A percentile compares a stretch with the other conserved stretches of the same genome.
phyloP scores from a whole-genome alignment of 2,113 vertebrate species.

The Sorex fumeus region DNA sequence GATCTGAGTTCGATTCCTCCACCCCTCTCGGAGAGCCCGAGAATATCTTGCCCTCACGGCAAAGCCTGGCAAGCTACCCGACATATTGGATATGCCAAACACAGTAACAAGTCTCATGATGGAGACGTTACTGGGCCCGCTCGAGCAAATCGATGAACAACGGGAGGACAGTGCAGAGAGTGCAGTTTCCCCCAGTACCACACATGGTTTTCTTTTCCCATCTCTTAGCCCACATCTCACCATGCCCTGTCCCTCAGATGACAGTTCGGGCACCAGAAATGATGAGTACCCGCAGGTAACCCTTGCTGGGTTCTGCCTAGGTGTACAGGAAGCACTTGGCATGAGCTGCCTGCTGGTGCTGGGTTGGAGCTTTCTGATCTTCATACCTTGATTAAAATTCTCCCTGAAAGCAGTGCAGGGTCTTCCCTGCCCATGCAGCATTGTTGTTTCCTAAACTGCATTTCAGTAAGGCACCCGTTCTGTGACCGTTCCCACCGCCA shows the following conservation, averaged over 20 bases:
- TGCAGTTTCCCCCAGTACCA: background rate
- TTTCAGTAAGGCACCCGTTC: conserved; percentile 16
- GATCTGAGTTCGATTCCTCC: too few relatives aligned
- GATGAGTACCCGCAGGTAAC: background rate
- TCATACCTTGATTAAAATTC: background rate
- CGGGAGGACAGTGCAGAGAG: too few relatives aligned
- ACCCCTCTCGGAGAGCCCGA: too few relatives aligned
- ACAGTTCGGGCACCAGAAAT: too few relatives aligned
- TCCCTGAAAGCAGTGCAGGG: conserved; percentile 22
- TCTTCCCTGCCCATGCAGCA: background rate
- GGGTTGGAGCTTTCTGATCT: background rate
- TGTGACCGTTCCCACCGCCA: background rate
- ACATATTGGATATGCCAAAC: too few relatives aligned
- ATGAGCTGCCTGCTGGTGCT: background rate
- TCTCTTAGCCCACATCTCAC: background rate
- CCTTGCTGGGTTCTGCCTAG: background rate
- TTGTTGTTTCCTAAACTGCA: background rate
- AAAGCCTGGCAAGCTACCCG: too few relatives aligned
- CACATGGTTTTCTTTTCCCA: background rate
- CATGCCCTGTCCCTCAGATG: too few relatives aligned
- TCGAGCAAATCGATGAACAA: too few relatives aligned
- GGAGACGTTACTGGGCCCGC: too few relatives aligned
- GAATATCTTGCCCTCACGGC: too few relatives aligned
- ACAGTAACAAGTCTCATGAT: too few relatives aligned
- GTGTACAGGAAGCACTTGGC: background rate